phyloP scores from a whole-genome alignment of 2,888 invertebrate genomes.

The Serrognathus titanus region DNA sequence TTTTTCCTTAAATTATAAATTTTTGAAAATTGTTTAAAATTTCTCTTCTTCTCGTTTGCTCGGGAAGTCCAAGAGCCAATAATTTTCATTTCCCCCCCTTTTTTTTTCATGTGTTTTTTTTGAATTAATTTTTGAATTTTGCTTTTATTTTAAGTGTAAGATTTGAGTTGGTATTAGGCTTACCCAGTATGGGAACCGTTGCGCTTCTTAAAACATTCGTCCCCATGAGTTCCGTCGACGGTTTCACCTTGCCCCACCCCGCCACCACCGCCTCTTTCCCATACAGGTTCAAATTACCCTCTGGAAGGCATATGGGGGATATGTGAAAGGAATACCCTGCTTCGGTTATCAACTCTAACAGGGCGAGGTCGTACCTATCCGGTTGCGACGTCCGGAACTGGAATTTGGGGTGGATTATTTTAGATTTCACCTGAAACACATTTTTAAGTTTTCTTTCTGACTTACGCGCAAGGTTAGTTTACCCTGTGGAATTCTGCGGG shows the following conservation, averaged over 20 bases:
- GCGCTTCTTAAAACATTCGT: slow-evolving; percentile 79
- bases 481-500: slow-evolving; percentile 62
- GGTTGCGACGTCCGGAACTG: slow-evolving; percentile 79
- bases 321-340: slow-evolving; percentile 60
- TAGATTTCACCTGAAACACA: slow-evolving; percentile 58
- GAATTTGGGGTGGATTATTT: slow-evolving; percentile 76
- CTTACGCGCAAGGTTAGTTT: slow-evolving; percentile 12
- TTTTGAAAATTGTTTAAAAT: too few species aligned
- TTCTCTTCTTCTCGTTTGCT: too few species aligned
- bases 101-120: too few species aligned
- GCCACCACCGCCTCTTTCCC: slow-evolving; percentile 67
- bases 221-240: slow-evolving; percentile 69
- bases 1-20: too few species aligned
- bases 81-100: too few species aligned
- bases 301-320: slow-evolving; percentile 74
- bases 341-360: slow-evolving; percentile 67
- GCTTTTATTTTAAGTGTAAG: too few species aligned
- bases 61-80: too few species aligned
- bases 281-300: slow-evolving; percentile 45
- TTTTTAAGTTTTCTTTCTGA: neutral
- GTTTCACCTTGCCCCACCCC: slow-evolving; percentile 81
- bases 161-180: too few species aligned
- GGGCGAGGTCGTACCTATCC: slow-evolving; percentile 75
- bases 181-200: slow-evolving; percentile 75
- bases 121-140: neutral